Conservation (phyloP, 2,797 vertebrate genomes). For the Hydrophis major region DNA sequence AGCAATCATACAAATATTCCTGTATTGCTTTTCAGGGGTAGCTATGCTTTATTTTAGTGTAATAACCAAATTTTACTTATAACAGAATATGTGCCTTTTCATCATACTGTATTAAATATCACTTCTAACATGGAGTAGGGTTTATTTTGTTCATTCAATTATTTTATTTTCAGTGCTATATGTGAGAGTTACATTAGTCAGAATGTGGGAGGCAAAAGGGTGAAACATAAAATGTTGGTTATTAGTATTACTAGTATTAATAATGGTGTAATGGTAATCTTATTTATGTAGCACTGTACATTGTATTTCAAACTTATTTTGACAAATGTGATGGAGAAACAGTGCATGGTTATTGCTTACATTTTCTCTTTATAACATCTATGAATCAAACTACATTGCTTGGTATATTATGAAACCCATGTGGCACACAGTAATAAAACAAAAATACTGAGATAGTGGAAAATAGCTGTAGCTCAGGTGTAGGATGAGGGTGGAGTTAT, state of each 20-base stretch:
- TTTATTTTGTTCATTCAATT: conserved; percentile 8
- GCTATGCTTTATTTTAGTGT: neutral
- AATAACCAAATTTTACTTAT: too few relatives aligned
- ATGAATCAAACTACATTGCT: neutral
- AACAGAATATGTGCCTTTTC: neutral
- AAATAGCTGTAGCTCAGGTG: too few relatives aligned
- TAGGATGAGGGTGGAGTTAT: too few relatives aligned
- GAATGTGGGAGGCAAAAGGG: neutral
- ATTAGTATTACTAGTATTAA: neutral
- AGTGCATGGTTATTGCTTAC: neutral
- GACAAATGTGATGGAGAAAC: conserved; percentile 20
- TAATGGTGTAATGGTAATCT: neutral
- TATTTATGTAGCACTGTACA: conserved; percentile 15
- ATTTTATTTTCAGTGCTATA: neutral
- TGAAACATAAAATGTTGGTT: neutral
- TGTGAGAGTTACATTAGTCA: neutral
- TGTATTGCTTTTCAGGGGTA: neutral
- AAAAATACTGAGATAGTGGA: neutral
- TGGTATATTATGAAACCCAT: neutral
- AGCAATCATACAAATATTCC: neutral
- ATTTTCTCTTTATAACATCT: conserved; percentile 14
- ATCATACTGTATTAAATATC: neutral
- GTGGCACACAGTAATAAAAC: neutral
- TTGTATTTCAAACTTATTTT: conserved; percentile 17
- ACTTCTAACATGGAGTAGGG: neutral